phyloP scores from a whole-genome alignment of 2,797 vertebrate genomes.

The Bradypodion ventrale region DNA sequence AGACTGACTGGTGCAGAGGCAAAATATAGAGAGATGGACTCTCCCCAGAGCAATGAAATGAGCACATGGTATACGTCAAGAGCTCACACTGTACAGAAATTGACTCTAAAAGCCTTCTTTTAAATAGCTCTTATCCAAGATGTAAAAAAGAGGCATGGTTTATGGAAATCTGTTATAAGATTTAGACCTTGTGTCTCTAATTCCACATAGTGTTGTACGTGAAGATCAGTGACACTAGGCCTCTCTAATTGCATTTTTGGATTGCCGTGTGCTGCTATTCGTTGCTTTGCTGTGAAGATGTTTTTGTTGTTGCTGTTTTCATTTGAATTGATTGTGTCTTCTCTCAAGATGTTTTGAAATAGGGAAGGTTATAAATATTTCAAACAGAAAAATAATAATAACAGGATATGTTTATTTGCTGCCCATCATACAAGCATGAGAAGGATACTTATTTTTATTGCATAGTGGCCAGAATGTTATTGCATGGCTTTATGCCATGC shows the following conservation, averaged over 20 bases:
- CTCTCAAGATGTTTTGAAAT: background rate
- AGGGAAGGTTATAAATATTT: background rate
- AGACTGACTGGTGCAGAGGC: slow-evolving; percentile 60
- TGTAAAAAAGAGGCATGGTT: slow-evolving; percentile 22
- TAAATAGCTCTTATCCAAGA: slow-evolving; percentile 11
- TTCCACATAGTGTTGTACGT: background rate
- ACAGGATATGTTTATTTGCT: background rate
- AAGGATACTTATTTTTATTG: background rate
- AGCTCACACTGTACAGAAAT: slow-evolving; percentile 37
- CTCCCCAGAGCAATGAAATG: slow-evolving; percentile 53
- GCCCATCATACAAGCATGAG: background rate
- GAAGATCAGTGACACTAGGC: background rate
- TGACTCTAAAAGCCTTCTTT: slow-evolving; percentile 41
- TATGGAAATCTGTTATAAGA: background rate
- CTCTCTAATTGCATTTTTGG: background rate
- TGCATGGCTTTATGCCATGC: no score
- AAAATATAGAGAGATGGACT: slow-evolving; percentile 65
- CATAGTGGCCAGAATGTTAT: no score
- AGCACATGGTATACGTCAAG: slow-evolving; percentile 44
- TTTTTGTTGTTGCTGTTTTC: background rate
- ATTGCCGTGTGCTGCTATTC: background rate
- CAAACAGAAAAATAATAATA: background rate
- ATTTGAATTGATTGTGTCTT: background rate
- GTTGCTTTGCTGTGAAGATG: background rate
- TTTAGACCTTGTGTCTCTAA: background rate